Evolutionary conservation across 2,113 vertebrate genomes (phyloP), one percentile per base, ranked within the genome.

Genomic region (Ginglymostoma cirratum): DNA sequence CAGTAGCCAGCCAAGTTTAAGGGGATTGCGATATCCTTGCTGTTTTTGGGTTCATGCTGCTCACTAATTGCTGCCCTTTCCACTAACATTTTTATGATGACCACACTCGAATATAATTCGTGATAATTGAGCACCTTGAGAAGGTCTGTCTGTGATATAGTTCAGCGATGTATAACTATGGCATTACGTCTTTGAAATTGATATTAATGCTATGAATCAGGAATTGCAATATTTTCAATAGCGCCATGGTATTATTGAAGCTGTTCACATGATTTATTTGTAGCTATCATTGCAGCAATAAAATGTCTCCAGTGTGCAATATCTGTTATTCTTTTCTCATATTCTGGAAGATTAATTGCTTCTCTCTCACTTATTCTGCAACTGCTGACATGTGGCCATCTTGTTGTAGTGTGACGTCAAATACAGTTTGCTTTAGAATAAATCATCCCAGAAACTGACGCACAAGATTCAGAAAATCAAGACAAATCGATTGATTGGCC

Each of bases 171-270:
- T 30, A 24, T 52, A 34, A 89, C n/a, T 15, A n/a, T 65, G 30
- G 14, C 61, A 38, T 4, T n/a, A 0, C 12, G 17, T 6, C 14
- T 61, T 65, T 38, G 34, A 38, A 67, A 66, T 93, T 66, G 34
- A 66, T 93, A 93, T 93, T 66, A 93, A 67, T 66, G 38, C 89
- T 38, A 93, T 93, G 89, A 93, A 93, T 93, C 89, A 93, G 61
- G n/a, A 93, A 38, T 66, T 93, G 34, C n/a, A 66, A 93, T 67
- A 93, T 66, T 93, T 66, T 45, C 89, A 93, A 66, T 93, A 65
- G 19, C 19, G 67, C 19, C 7, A 15, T n/a, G 21, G 17, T 66
- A 66, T 93, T 93, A 93, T 93, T 93, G 34, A 66, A 92, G 87
- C 55, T 92, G 14, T 66, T 93, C 15, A 66, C 19, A 65, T 93